Percentiles rank a stretch among this genome's conserved stretches.
Conservation (phyloP, 1,140 invertebrate species). For the Euschistus heros region DNA sequence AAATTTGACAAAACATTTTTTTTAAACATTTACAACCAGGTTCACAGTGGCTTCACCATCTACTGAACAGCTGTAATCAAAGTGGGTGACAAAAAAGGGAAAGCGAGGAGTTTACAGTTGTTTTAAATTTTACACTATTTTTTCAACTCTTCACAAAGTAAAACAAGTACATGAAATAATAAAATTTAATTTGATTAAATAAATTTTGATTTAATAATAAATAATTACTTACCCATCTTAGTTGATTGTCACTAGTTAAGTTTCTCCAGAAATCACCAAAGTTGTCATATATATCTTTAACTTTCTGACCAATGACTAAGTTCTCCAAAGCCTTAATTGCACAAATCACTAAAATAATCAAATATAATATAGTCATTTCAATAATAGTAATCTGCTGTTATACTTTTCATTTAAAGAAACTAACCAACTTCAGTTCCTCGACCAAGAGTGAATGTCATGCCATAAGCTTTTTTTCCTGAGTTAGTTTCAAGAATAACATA, state of each 20-base stretch:
- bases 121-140: too few relatives aligned
- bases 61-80: too few relatives aligned
- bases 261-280: conserved; percentile 69
- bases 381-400: not conserved
- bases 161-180: too few relatives aligned
- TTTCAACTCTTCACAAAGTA: too few relatives aligned
- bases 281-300: conserved; percentile 57
- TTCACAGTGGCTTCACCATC: too few relatives aligned
- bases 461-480: conserved; percentile 55
- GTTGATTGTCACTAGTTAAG: conserved; percentile 74
- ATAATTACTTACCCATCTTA: conserved; percentile 66
- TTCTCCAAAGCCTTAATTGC: conserved; percentile 58
- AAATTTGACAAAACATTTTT: too few relatives aligned
- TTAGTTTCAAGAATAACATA: conserved; percentile 67
- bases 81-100: too few relatives aligned
- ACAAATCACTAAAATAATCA: conserved; percentile 47
- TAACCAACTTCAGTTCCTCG: conserved; percentile 74
- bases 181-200: too few relatives aligned
- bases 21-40: too few relatives aligned
- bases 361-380: not conserved
- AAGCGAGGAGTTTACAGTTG: too few relatives aligned
- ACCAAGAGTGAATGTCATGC: conserved; percentile 75
- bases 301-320: conserved; percentile 52
- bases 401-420: conserved; percentile 1
- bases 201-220: not conserved